Conservation (phyloP, 1,140 invertebrate genomes). For the Scaptodrosophila lebanonensis region DNA sequence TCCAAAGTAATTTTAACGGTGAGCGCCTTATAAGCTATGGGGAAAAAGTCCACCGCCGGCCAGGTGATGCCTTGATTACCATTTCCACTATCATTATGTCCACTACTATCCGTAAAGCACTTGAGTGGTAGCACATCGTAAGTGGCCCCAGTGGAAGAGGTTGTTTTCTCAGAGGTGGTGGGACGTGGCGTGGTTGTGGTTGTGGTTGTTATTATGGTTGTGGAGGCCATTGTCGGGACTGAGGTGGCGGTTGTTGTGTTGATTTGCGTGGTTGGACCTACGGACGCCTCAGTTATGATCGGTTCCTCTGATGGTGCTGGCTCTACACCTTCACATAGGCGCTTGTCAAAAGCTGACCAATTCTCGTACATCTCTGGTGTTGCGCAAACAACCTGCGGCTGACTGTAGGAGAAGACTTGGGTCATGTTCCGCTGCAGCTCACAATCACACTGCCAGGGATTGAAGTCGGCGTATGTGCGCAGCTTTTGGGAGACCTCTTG, state of each 20-base stretch:
- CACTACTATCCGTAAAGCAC: not conserved
- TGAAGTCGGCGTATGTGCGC: conserved; percentile 19
- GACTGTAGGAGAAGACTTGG: conserved; percentile 19
- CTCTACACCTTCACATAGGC: conserved; percentile 16
- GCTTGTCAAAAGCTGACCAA: conserved; percentile 29
- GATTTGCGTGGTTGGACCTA: not conserved
- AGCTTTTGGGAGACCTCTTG: conserved; percentile 23
- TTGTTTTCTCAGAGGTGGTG: conserved; percentile 20
- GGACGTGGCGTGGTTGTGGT: not conserved
- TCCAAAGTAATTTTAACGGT: conserved; percentile 28
- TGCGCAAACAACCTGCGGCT: conserved; percentile 14
- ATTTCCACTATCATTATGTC: not conserved
- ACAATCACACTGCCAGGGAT: conserved; percentile 53
- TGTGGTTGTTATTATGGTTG: not conserved
- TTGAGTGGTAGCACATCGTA: conserved; percentile 14
- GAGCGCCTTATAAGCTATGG: conserved; percentile 5
- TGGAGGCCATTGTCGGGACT: not conserved
- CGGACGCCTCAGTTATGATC: not conserved
- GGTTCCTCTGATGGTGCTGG: not conserved
- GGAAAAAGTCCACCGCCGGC: conserved; percentile 26
- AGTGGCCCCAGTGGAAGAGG: conserved; percentile 4
- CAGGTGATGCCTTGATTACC: conserved; percentile 6
- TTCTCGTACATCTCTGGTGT: conserved; percentile 20
- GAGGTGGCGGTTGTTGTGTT: not conserved
- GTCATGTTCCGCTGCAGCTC: conserved; percentile 28